These are phyloP conservation scores for Chorisops tibialis DNA, from an alignment of 2,888 invertebrate species.

Conservation along the genomic window DNA sequence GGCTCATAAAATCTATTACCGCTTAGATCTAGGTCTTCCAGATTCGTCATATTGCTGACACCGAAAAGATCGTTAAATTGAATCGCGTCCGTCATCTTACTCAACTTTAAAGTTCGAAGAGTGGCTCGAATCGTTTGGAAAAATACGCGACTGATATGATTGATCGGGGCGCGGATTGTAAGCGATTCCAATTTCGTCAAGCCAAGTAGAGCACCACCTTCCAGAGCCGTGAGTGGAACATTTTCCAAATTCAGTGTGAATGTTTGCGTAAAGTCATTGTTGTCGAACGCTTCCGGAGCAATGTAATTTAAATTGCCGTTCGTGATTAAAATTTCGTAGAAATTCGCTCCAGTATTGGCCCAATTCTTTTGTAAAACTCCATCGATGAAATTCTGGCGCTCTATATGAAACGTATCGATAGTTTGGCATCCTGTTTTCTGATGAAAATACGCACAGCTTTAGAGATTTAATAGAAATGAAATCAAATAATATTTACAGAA, in stretches of 20 bases:
- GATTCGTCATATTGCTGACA: constrained; percentile 36
- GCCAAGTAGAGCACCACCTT: constrained; percentile 42
- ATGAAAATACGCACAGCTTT: background rate
- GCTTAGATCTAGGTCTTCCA: constrained; percentile 42
- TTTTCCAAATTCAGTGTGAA: constrained; percentile 35
- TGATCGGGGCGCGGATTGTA: constrained; percentile 37
- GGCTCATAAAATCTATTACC: constrained; percentile 39
- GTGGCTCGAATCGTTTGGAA: constrained; percentile 45
- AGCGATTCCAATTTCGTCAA: constrained; percentile 40
- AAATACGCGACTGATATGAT: constrained; percentile 37
- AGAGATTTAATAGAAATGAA: background rate
- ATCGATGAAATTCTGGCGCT: constrained; percentile 35
- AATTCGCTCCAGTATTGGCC: constrained; percentile 30
- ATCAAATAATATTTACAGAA: background rate
- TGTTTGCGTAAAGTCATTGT: constrained; percentile 39
- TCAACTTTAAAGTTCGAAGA: constrained; percentile 39
- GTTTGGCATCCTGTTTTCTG: constrained; percentile 34
- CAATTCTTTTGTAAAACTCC: constrained; percentile 34
- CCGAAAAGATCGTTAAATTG: constrained; percentile 39
- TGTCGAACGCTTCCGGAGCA: constrained; percentile 41
- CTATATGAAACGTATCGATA: constrained; percentile 34
- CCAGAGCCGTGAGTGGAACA: constrained; percentile 36
- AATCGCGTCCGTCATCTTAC: constrained; percentile 35
- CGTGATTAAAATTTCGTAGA: constrained; percentile 38
- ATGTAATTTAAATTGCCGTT: constrained; percentile 36